Base-by-base conservation (phyloP, 2,888 invertebrate species). In the Cataglyphis cursor region DNA sequence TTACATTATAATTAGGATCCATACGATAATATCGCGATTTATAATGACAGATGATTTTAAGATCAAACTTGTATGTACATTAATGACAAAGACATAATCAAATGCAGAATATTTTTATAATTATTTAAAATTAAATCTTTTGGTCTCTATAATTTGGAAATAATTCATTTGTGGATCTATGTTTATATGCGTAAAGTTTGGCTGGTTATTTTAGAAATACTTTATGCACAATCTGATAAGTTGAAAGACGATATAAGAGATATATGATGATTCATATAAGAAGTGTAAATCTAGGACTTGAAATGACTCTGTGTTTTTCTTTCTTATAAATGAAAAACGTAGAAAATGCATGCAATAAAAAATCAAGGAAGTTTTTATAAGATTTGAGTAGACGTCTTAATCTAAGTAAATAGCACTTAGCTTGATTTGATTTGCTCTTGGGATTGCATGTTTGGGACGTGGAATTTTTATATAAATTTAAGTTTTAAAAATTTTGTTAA, bases 381-480 rank as follows among this genome's bases (percentile, higher is more conserved):
- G 15, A 44, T 12, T 12, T 44, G 15, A 44, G 12, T 41, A 44
- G 44, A 44, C 41, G 12, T 41, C 3, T 12, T 41, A 12, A 41
- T 3, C 92, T 89, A 85, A 89, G 85, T 81, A 82, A 83, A 85
- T 75, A 44, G 44, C 70, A 51, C 28, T 44, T 61, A 35, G 35
- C 28, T 81, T 48, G 15, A 38, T 18, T 62, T 10, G 21, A 72
- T 24, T 57, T 38, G 24, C 2, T 31, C 21, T 51, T 48, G 48
- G 2, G 10, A 28, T 24, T 31, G 48, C 31, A 5, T n/a, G 6
- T 51, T 31, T n/a, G 5, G 31, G 28, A 35, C 18, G 48, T 18
- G n/a, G 3, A 68, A 31, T 12, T 51, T 51, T 65, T 65, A 21
- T 38, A 21, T 12, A 38, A 65, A 65, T 12, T 18, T 61, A 31